Evolutionary conservation across 53 echinoderm and acorn worm genomes (phyloP).

Genomic region (Astropecten irregularis): DNA sequence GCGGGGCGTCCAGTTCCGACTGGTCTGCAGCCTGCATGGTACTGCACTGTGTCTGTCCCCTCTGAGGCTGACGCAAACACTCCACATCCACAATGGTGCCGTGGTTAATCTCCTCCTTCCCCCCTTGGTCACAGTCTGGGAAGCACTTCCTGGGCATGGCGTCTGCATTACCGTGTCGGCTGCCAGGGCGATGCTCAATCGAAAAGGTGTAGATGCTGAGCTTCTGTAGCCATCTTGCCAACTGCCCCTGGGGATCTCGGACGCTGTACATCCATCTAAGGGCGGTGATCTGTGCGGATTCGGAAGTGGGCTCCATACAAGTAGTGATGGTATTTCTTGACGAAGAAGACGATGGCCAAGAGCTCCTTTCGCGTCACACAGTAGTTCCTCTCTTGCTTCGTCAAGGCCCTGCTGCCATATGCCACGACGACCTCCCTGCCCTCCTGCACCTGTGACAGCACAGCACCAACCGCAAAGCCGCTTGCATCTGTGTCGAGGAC

Average conservation of each 20-base stretch:
- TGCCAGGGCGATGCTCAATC: too few relatives aligned
- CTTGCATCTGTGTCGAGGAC: conserved; percentile 21
- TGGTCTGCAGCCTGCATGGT: background rate
- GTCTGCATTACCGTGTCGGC: background rate
- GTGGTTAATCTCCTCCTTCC: background rate
- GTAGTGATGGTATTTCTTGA: conserved; percentile 57
- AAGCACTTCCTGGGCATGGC: conserved; percentile 9
- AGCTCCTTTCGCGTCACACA: conserved; percentile 51
- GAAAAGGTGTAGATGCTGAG: conserved; percentile 16
- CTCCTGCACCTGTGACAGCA: background rate
- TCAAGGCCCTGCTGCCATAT: background rate
- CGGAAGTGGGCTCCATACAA: conserved; percentile 35
- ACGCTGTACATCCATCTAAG: conserved; percentile 35
- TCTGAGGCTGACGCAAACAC: too few relatives aligned
- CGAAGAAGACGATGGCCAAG: conserved; percentile 22
- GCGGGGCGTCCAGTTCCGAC: too few relatives aligned
- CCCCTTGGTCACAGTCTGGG: background rate
- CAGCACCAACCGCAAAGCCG: conserved; percentile 1
- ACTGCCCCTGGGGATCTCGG: conserved; percentile 51
- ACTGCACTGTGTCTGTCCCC: background rate
- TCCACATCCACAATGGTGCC: too few relatives aligned
- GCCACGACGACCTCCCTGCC: background rate
- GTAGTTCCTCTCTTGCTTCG: conserved; percentile 19
- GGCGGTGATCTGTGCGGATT: conserved; percentile 54
- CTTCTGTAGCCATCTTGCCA: conserved; percentile 36